phyloP scores from a whole-genome alignment of 2,797 vertebrate species.

The Microctenopoma lineatum region DNA sequence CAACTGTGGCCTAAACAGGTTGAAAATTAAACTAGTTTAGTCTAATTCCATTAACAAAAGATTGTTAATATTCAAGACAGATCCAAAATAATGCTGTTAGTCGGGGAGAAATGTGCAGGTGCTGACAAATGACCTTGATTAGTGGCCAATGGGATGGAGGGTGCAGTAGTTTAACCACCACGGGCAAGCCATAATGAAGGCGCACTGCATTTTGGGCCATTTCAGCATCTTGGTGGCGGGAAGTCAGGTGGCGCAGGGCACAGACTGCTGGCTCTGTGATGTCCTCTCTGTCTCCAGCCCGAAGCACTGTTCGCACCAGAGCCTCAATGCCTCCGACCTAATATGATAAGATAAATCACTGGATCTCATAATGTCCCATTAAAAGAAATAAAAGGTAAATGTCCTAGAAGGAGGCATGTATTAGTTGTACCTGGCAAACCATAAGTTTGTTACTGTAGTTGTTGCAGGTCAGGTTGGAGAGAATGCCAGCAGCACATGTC shows the following conservation, averaged over 20 bases:
- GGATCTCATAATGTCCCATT: background rate
- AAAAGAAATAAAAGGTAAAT: background rate
- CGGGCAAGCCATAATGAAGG: conserved; percentile 95
- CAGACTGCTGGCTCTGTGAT: conserved; percentile 98
- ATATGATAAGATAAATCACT: background rate
- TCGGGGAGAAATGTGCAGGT: background rate
- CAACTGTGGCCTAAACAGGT: conserved; percentile 91
- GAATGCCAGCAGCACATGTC: conserved; percentile 97
- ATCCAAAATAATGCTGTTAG: background rate
- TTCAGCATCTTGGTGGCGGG: conserved; percentile 97
- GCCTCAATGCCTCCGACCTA: conserved; percentile 95
- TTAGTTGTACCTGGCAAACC: conserved; percentile 92
- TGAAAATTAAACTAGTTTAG: background rate
- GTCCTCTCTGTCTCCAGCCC: conserved; percentile 97
- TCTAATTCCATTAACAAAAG: background rate
- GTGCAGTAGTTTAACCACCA: conserved; percentile 97
- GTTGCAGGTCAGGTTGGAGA: conserved; percentile 99
- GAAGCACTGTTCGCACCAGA: conserved; percentile 95
- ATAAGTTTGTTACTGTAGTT: conserved; percentile 99
- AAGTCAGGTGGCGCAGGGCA: conserved; percentile 96
- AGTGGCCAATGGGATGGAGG: conserved; percentile 99
- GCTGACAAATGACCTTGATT: conserved; percentile 88
- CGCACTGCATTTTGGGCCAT: conserved; percentile 99
- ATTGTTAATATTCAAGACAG: background rate
- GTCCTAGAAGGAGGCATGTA: background rate